A percentile compares a stretch with the other conserved stretches of the same genome.
phyloP scores from a whole-genome alignment of 92 coral and sea anemone species.

The Palythoa grandiflora region DNA sequence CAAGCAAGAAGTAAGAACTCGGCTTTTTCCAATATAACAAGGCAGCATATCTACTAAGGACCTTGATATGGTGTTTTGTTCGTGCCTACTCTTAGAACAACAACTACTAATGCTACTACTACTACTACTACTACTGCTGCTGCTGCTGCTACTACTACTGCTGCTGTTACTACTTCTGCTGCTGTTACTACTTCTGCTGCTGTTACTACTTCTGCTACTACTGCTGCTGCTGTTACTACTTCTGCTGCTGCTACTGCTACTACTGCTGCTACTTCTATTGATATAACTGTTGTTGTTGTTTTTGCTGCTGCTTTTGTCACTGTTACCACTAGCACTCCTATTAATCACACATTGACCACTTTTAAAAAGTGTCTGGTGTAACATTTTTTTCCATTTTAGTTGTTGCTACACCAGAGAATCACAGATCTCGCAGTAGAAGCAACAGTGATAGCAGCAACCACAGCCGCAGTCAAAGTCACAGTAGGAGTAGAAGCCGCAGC shows the following conservation, averaged over 20 bases:
- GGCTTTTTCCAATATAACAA: background rate
- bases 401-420: conserved; percentile 26
- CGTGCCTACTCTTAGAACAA: background rate
- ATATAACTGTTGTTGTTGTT: background rate
- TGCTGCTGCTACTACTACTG: background rate
- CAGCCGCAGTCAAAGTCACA: conserved; percentile 67
- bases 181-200: too few relatives aligned
- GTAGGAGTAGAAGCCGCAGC: conserved; percentile 71
- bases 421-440: conserved; percentile 38
- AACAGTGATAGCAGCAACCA: conserved; percentile 57
- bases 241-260: background rate
- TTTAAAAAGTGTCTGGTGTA: background rate
- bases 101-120: background rate
- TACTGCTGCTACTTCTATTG: background rate
- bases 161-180: background rate
- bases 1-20: conserved; percentile 17
- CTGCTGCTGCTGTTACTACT: too few relatives aligned
- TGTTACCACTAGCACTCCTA: too few relatives aligned
- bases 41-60: background rate
- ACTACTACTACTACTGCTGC: background rate
- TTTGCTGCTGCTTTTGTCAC: too few relatives aligned
- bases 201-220: too few relatives aligned
- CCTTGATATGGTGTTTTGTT: background rate
- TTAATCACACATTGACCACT: too few relatives aligned
- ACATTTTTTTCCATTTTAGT: background rate